These are phyloP conservation scores for Polymixis flavicincta DNA, from an alignment of 2,888 invertebrate genomes.

Conservation along the genomic window DNA sequence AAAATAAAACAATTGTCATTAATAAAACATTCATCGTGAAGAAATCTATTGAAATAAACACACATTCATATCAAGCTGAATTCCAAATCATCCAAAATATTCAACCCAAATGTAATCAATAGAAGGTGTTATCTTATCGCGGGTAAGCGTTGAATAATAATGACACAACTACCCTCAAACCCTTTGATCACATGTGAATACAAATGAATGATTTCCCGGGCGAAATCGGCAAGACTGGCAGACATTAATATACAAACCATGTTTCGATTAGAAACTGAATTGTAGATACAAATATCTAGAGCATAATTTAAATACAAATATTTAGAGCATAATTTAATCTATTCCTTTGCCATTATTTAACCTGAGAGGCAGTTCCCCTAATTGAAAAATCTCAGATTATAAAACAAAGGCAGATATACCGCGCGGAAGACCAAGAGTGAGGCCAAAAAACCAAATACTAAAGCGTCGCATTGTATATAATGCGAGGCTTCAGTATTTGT, in stretches of 20 bases:
- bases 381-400: too few species aligned
- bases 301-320: neutral
- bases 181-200: constrained; percentile 59
- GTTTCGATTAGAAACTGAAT: constrained; percentile 35
- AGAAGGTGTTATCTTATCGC: constrained; percentile 46
- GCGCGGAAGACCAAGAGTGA: too few species aligned
- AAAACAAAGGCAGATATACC: too few species aligned
- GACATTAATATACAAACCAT: constrained; percentile 32
- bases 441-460: too few species aligned
- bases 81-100: constrained; percentile 22
- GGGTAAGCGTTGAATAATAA: constrained; percentile 59
- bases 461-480: too few species aligned
- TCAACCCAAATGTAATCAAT: constrained; percentile 43
- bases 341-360: neutral
- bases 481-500: too few species aligned
- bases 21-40: neutral
- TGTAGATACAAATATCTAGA: constrained; percentile 10
- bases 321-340: constrained; percentile 1
- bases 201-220: constrained; percentile 58
- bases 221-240: constrained; percentile 31
- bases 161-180: constrained; percentile 25
- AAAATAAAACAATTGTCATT: neutral
- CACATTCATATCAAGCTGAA: neutral
- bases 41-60: constrained; percentile 3
- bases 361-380: too few species aligned